phyloP scores from a whole-genome alignment of 1,140 invertebrate genomes.

The Hyles vespertilio region DNA sequence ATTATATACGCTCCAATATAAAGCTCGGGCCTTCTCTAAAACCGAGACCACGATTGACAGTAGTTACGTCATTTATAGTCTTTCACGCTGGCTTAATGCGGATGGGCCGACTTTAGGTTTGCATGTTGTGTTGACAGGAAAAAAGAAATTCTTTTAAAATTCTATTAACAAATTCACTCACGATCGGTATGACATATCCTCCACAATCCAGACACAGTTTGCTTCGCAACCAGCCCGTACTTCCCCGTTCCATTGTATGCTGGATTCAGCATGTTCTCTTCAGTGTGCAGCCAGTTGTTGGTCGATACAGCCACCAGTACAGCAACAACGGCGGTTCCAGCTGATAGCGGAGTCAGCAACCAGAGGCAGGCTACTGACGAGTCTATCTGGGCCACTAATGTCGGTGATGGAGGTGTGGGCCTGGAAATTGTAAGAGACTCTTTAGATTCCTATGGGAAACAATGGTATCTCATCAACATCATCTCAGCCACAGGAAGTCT shows the following conservation, averaged over 20 bases:
- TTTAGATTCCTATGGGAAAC: too few relatives aligned
- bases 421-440: constrained; percentile 32
- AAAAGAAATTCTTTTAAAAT: too few relatives aligned
- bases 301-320: constrained; percentile 81
- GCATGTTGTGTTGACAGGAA: too few relatives aligned
- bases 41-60: too few relatives aligned
- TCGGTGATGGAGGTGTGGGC: constrained; percentile 63
- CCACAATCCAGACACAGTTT: constrained; percentile 83
- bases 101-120: too few relatives aligned
- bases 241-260: constrained; percentile 80
- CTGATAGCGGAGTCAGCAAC: constrained; percentile 80
- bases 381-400: constrained; percentile 71
- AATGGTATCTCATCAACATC: too few relatives aligned
- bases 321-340: constrained; percentile 79
- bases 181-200: constrained; percentile 82
- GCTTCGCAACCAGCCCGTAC: constrained; percentile 79
- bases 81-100: too few relatives aligned
- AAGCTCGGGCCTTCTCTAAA: too few relatives aligned
- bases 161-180: too few relatives aligned
- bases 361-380: constrained; percentile 78
- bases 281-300: constrained; percentile 83
- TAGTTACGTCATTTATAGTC: too few relatives aligned
- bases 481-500: too few relatives aligned
- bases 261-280: constrained; percentile 82
- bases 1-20: too few relatives aligned